These are phyloP conservation scores for Rousettus madagascariensis DNA, from an alignment of 2,797 vertebrate genomes.

Conservation along the genomic window DNA sequence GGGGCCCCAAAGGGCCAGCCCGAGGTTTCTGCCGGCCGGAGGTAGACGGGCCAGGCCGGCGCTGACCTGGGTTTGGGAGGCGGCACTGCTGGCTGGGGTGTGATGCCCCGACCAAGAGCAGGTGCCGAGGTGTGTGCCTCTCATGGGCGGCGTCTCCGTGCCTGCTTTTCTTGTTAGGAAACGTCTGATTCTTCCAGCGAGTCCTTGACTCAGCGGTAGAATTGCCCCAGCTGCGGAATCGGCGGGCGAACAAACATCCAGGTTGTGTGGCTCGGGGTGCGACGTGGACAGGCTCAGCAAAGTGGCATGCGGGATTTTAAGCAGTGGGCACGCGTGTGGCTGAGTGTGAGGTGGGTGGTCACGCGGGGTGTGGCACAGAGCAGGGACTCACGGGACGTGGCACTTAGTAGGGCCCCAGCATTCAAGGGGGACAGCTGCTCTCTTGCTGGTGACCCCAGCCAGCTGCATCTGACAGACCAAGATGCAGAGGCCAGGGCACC, in stretches of 20 bases:
- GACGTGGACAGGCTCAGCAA: rapidly evolving
- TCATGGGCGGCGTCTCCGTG: rapidly evolving
- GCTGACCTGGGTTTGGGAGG: background rate
- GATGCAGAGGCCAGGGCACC: rapidly evolving
- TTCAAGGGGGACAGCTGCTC: rapidly evolving
- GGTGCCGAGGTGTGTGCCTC: rapidly evolving
- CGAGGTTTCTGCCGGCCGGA: rapidly evolving
- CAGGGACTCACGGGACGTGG: no score
- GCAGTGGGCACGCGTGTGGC: rapidly evolving
- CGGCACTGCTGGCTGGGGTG: rapidly evolving
- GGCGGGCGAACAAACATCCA: rapidly evolving
- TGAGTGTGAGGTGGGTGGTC: rapidly evolving
- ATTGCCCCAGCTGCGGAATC: no score
- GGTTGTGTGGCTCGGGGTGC: no score
- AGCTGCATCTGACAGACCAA: background rate
- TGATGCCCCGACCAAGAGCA: rapidly evolving
- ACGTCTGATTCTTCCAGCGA: background rate
- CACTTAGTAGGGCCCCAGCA: no score
- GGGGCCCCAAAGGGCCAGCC: background rate
- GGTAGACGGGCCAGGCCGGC: rapidly evolving
- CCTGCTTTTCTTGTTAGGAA: rapidly evolving
- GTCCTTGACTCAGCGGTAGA: background rate
- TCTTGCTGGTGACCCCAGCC: background rate
- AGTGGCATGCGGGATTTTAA: rapidly evolving
- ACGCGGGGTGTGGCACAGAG: rapidly evolving